Evolutionary conservation across 2,888 invertebrate genomes (phyloP).

Genomic region (Allacma fusca): DNA sequence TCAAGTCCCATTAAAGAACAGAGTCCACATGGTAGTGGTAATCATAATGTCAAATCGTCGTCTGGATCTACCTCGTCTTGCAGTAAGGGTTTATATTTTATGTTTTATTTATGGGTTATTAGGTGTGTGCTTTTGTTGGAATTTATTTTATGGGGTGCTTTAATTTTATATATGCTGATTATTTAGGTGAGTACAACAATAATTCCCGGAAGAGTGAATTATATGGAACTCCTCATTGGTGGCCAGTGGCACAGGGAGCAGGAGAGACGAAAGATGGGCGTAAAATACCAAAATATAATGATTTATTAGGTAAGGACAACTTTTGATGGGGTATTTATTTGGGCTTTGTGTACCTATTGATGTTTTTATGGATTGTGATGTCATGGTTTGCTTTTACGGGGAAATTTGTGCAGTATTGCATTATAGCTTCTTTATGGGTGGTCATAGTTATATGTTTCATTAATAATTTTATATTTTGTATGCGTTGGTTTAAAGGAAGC

Average conservation of each 20-base stretch:
- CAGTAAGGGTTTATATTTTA: too few species aligned
- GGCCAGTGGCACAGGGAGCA: slow-evolving; percentile 48
- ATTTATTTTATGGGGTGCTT: background rate
- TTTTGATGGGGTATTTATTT: too few species aligned
- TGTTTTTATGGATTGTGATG: too few species aligned
- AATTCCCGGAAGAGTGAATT: slow-evolving; percentile 41
- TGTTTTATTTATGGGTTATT: background rate
- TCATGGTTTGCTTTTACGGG: too few species aligned
- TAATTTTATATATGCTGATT: background rate
- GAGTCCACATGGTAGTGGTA: slow-evolving; percentile 49
- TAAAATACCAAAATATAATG: background rate
- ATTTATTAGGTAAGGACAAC: slow-evolving; percentile 6
- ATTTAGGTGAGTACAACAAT: slow-evolving; percentile 35
- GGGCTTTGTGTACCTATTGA: too few species aligned
- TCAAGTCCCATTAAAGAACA: slow-evolving; percentile 59
- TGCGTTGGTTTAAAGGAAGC: background rate
- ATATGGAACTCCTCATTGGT: slow-evolving; percentile 59
- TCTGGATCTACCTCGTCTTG: slow-evolving; percentile 39
- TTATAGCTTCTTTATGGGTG: too few species aligned
- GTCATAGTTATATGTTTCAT: too few species aligned
- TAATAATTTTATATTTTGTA: too few species aligned
- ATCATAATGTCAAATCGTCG: slow-evolving; percentile 33
- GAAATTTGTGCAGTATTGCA: too few species aligned
- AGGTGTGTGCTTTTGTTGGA: background rate
- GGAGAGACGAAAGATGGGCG: background rate